Evolutionary conservation across 2,888 invertebrate species (phyloP), one percentile per base, ranked within the genome.

Genomic region (Xanthorhoe designata): DNA sequence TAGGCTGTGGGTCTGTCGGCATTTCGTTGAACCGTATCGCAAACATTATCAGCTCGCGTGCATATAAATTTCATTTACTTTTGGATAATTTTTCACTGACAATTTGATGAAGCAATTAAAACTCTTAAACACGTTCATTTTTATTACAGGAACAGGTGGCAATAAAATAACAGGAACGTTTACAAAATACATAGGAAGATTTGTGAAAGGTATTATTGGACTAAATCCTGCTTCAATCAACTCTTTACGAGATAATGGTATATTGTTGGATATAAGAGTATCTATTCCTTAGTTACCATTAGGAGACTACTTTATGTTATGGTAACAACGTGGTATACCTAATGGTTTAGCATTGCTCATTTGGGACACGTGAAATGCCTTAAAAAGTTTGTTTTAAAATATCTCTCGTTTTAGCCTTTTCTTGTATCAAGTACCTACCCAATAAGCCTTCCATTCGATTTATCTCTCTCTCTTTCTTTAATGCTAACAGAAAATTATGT

Each of bases 81-180:
- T 69, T 73, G 70, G 66, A 59, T 65, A 62, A 69, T 74, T 71
- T 69, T 70, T 52, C 64, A 62, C 71, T 68, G 70, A 70, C 76
- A 75, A 76, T 73, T 62, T 75, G 72, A 75, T 76, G 73, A 66
- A 73, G 71, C 76, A 79, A 78, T 79, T 80, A 79, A 76, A 66
- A 60, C 54, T 59, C 35, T 61, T 66, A 42, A 64, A 62, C 56
- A 45, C 56, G 61, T 68, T 55, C 61, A 53, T 60, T 66, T 66
- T 66, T 66, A 61, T 57, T 32, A 55, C 63, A 58, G 58, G 53
- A 64, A 62, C 61, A 63, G 62, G 52, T 64, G 52, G 61, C 55
- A 63, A 64, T 66, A 62, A 64, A 56, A 64, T 61, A 45, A 68
- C 66, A 67, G 24, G 38, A 19, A 49, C 55, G 17, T 56, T 67